A percentile compares a stretch with the other conserved stretches of the same genome.
Evolutionary conservation across 53 echinoderm and acorn worm genomes (phyloP).

Genomic region (Hippasteria phrygiana): DNA sequence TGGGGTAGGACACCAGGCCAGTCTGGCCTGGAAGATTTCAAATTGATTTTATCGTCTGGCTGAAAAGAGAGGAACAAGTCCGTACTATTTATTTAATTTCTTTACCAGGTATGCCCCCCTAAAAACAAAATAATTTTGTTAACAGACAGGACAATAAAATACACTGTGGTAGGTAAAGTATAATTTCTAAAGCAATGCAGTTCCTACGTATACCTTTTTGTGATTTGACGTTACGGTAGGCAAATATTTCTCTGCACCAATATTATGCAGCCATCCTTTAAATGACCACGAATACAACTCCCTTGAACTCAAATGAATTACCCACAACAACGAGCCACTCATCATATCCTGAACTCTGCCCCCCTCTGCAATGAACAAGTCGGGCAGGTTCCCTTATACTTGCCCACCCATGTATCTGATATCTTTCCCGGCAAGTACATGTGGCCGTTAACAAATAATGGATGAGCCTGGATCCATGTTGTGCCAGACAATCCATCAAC

Average conservation of each 20-base stretch:
- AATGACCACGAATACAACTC: background rate
- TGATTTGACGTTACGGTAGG: too few species aligned
- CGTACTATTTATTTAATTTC: too few species aligned
- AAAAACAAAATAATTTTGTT: too few species aligned
- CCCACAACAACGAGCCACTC: background rate
- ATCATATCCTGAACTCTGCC: background rate
- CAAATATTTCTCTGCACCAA: too few species aligned
- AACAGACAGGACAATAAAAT: too few species aligned
- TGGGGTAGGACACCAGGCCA: background rate
- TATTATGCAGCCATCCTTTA: background rate
- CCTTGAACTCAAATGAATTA: background rate
- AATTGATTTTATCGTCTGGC: slow-evolving; percentile 26
- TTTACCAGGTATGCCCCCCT: too few species aligned
- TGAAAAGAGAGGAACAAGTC: slow-evolving; percentile 1
- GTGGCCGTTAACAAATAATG: slow-evolving; percentile 7
- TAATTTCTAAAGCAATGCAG: too few species aligned
- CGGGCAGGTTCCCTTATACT: background rate
- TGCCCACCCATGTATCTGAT: background rate
- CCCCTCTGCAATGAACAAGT: background rate
- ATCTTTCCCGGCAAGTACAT: too few species aligned
- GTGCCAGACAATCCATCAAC: slow-evolving; percentile 35
- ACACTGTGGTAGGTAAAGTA: too few species aligned
- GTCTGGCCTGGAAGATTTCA: background rate
- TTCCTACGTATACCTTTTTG: too few species aligned
- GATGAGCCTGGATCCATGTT: background rate